A percentile compares a stretch with the other conserved stretches of the same genome.
Conservation (phyloP, 1,140 invertebrate species). For the Plectrocnemia conspersa region DNA sequence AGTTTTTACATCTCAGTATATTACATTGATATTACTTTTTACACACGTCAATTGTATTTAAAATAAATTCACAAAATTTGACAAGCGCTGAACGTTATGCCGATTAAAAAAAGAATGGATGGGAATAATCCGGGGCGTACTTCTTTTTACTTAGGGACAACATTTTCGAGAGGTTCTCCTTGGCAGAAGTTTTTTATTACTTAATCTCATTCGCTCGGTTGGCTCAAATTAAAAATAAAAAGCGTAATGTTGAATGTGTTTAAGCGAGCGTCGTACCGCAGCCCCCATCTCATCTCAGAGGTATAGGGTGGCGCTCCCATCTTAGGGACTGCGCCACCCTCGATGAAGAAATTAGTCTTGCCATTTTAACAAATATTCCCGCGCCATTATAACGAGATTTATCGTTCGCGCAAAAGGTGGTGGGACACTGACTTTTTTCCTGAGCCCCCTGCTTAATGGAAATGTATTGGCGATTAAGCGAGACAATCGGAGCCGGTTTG, state of each 20-base stretch:
- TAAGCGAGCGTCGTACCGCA: conserved; percentile 6
- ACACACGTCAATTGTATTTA: no score
- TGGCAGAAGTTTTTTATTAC: conserved; percentile 26
- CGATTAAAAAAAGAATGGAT: no score
- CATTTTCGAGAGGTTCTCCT: conserved; percentile 19
- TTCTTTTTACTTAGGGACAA: conserved; percentile 29
- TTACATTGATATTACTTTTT: no score
- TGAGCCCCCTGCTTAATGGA: no score
- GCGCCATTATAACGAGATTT: conserved; percentile 32
- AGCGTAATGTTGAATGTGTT: conserved; percentile 32
- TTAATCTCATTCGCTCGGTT: conserved; percentile 34
- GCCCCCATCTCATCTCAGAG: neutral
- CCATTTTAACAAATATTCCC: conserved; percentile 32
- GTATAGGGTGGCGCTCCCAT: neutral
- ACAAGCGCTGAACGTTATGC: no score
- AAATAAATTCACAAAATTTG: no score
- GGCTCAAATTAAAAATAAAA: conserved; percentile 35
- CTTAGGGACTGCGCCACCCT: neutral
- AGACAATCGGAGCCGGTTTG: no score
- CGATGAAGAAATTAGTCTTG: conserved; percentile 34
- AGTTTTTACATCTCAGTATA: no score
- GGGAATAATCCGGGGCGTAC: neutral
- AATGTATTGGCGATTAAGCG: no score
- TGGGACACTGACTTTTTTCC: no score
- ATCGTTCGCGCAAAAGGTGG: conserved; percentile 29